These are phyloP conservation scores for Pelecanoides urinatrix DNA, from an alignment of 2,113 vertebrate genomes.

Conservation along the genomic window DNA sequence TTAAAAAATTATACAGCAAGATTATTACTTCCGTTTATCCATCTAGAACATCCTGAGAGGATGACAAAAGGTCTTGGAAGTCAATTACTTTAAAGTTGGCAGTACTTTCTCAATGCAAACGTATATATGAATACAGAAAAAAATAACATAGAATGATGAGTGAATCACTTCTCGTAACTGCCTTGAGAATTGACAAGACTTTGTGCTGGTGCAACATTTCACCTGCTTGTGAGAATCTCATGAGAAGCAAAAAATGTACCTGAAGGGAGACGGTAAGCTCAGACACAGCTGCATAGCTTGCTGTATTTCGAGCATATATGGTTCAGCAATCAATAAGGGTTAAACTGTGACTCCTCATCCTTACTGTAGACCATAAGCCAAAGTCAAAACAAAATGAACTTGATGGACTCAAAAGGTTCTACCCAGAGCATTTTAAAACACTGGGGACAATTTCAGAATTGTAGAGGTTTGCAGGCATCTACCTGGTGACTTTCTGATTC, in stretches of 20 bases:
- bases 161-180: neutral
- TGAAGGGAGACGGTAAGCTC: neutral
- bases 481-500: neutral
- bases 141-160: neutral
- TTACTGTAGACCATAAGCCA: neutral
- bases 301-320: neutral
- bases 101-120: neutral
- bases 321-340: neutral
- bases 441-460: neutral
- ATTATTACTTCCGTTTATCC: neutral
- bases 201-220: neutral
- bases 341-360: neutral
- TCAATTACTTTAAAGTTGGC: constrained; percentile 5
- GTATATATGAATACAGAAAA: neutral
- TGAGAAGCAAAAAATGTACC: neutral
- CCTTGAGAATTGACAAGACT: neutral
- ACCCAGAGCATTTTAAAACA: neutral
- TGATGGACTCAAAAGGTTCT: neutral
- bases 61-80: neutral
- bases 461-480: neutral
- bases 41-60: neutral
- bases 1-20: neutral
- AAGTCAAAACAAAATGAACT: neutral
- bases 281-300: neutral
- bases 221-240: neutral